Base-by-base conservation (phyloP, 2,113 vertebrate species). In the Catharus minimus region DNA sequence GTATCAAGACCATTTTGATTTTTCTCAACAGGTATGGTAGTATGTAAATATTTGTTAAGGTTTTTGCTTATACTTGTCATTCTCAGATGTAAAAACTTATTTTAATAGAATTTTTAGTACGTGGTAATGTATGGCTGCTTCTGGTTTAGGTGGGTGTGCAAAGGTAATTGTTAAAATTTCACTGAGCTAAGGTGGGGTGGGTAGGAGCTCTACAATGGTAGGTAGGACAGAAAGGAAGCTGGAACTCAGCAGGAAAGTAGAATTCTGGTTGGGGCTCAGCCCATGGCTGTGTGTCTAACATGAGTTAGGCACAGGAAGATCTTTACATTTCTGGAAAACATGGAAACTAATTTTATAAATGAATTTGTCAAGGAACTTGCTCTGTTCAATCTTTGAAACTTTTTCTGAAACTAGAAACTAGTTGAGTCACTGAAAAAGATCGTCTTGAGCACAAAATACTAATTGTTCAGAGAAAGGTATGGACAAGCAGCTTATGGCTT, bases 1-100 rank as follows among this genome's bases (percentile, higher is more conserved):
- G 6, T 87, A 32, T 92, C 46, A 53, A 93, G 67, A 47, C 20
- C 24, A 24, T 66, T 92, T 90, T 69, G 13, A 55, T 84, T 93
- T 92, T 88, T 90, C 67, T 87, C 36, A 87, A 66, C 71, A 64
- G 87, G 30, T 92, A 56, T 52, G 32, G 36, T 82, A 82, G 22
- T 71, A 13, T 87, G 49, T 84, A 82, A 90, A 92, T 86, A 71
- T 47, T 21, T 4, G 24, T 32, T 30, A 57, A 72, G 26, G 13
- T 43, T 82, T 81, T 64, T 90, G 27, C 81, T 55, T 88, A 77
- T 38, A 33, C 49, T 87, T 92, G 44, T 87, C n/a, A 19, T 84
- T 92, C 24, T 85, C 43, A 53, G 52, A 53, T 93, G 41, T 90
- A 22, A 86, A 91, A 94, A 22, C 3, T 0, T 64, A 18, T 84